Evolutionary conservation across 2,888 invertebrate species (phyloP), one percentile per base, ranked within the genome.

Genomic region (Trachelus tabidus): DNA sequence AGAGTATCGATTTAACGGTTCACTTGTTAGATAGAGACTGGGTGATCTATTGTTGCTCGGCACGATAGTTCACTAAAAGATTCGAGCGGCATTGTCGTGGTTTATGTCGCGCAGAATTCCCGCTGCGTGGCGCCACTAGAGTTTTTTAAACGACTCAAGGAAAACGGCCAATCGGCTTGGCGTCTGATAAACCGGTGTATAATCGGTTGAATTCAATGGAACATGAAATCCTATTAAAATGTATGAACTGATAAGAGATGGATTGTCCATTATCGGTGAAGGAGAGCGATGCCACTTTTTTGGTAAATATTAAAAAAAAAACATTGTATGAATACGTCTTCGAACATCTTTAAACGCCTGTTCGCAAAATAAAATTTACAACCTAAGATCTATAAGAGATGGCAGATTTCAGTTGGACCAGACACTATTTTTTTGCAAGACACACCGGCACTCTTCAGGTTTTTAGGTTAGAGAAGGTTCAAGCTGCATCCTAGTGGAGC

Each of bases 391-490:
- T 9, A 2, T 23, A 23, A 23, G 15, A 15, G 6, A 23, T 56
- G 56, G 2, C 56, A 23, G 9, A 23, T 9, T 23, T 9, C 23
- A 0, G 56, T 9, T 9, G 9, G 2, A 23, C 23, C 23, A 56
- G 56, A 9, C 1, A 23, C 2, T 56, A 9, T 56, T 15, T 56
- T 56, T 9, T 23, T 6, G 9, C 56, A 9, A 56, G 23, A 23
- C 9, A 56, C 40, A 23, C 40, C 23, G 40, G 23, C 9, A 56
- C 56, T 56, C 23, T 34, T 23, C 34, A 71, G 31, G 31, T 31
- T 71, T 71, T 34, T 31, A 71, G 71, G 71, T 71, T 71, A 71
- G 71, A 71, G 71, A 34, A 71, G 71, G 71, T 71, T 71, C 71
- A 34, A 33, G 71, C 71, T 33, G 71, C 71, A 71, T 71, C 71